Evolutionary conservation across 2,888 invertebrate genomes (phyloP), one percentile per base, ranked within the genome.

Genomic region (Apamea epomidion): DNA sequence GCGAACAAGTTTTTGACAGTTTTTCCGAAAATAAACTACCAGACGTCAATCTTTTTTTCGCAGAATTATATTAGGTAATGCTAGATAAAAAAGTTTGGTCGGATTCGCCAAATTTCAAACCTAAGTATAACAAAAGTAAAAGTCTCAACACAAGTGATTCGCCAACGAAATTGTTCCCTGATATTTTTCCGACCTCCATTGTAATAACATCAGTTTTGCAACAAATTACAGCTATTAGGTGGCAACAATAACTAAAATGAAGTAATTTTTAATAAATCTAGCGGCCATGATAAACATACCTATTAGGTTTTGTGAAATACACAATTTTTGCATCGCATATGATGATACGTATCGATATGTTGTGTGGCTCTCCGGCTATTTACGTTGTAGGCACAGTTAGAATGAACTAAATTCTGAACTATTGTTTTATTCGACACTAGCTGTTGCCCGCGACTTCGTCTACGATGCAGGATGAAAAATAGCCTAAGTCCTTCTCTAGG

Each of bases 241-340:
- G 29, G 74, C 74, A 74, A 83, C 84, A 84, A 88, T 88, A 80
- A 78, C 67, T 78, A 51, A 84, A 81, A 87, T 87, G 81, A 71
- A 78, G 81, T 81, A 85, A 85, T 65, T 67, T 80, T 74, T 83
- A 84, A 86, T 86, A 88, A 86, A 90, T 83, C 86, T 80, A 67
- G 65, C 70, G 73, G 74, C 81, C 81, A 81, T 88, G 78, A 81
- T 82, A 67, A 71, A 80, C n/a, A 81, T 69, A 78, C 76, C 77
- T 80, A 84, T 86, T 81, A 82, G 71, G 76, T 74, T 82, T 86
- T 83, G 76, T 86, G 45, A 85, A 87, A 78, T 73, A 84, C 70
- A 84, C 80, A 62, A 76, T 83, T 89, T 88, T 86, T 83, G 86
- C 86, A 87, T 87, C 72, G 84, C 80, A n/a, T 14, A 37, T 54